Evolutionary conservation across 2,888 invertebrate species (phyloP).

Genomic region (Eretmocerus hayati): DNA sequence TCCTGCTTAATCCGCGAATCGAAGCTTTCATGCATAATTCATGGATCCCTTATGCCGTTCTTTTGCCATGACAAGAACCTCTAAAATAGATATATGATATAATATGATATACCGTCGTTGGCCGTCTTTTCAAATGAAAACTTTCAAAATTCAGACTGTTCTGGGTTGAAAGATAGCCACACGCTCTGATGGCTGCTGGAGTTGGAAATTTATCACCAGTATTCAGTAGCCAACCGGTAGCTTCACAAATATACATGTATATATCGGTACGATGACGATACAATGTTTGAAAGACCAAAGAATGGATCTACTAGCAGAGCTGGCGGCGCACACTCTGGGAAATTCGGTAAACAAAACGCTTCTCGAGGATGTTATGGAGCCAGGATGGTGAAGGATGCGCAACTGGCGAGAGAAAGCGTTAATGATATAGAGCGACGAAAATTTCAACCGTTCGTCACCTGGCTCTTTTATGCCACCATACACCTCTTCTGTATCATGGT

Average conservation of each 20-base stretch:
- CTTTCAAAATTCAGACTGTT: conserved; percentile 39
- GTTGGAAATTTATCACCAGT: conserved; percentile 20
- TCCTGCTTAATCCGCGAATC: conserved; percentile 43
- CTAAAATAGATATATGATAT: too few species aligned
- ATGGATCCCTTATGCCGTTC: conserved; percentile 30
- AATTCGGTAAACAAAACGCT: conserved; percentile 18
- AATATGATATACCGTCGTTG: too few species aligned
- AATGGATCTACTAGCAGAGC: conserved; percentile 2
- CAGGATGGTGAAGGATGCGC: not conserved
- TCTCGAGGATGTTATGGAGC: too few species aligned
- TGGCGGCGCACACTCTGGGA: too few species aligned
- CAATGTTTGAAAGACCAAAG: conserved; percentile 14
- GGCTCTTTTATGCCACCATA: not conserved
- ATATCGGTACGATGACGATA: conserved; percentile 6
- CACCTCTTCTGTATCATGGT: not conserved
- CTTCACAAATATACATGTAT: too few species aligned
- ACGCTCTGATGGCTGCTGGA: too few species aligned
- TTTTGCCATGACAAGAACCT: too few species aligned
- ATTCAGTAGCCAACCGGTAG: conserved; percentile 3
- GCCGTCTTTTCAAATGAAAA: conserved; percentile 43
- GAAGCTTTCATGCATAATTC: conserved; percentile 46
- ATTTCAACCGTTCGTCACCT: not conserved
- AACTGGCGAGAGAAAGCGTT: conserved; percentile 1
- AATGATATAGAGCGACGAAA: conserved; percentile 10
- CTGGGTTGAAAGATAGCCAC: too few species aligned